Conservation (phyloP, 2,888 invertebrate species). For the Carabus problematicus region DNA sequence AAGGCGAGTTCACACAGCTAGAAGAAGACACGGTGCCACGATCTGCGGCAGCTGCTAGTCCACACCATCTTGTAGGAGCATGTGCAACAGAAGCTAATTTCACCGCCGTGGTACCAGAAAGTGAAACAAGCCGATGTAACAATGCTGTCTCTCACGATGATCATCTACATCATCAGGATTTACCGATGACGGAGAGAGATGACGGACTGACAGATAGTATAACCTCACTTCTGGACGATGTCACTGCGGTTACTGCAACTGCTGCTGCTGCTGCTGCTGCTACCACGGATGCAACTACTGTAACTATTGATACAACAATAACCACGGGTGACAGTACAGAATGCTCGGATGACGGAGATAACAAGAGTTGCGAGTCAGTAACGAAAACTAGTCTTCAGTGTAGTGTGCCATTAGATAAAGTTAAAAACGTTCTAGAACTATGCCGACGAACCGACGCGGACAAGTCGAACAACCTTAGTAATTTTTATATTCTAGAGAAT, state of each 20-base stretch:
- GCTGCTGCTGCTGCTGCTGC: neutral
- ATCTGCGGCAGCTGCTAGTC: slow-evolving; percentile 48
- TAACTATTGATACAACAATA: slow-evolving; percentile 9
- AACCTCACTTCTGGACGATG: slow-evolving; percentile 4
- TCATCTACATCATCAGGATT: slow-evolving; percentile 4
- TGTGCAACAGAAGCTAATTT: slow-evolving; percentile 50
- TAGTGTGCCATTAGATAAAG: slow-evolving; percentile 57
- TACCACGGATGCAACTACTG: neutral
- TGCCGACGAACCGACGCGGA: slow-evolving; percentile 41
- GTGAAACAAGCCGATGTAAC: slow-evolving; percentile 46
- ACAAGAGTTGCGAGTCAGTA: slow-evolving; percentile 14
- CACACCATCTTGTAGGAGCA: slow-evolving; percentile 48
- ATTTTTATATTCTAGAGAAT: slow-evolving; percentile 36
- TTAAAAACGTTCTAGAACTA: slow-evolving; percentile 51
- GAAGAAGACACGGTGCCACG: slow-evolving; percentile 45
- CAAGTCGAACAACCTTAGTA: slow-evolving; percentile 39
- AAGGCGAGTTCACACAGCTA: slow-evolving; percentile 50
- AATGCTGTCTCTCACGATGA: neutral
- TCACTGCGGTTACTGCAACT: neutral
- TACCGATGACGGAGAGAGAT: slow-evolving; percentile 19
- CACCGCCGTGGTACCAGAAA: slow-evolving; percentile 45
- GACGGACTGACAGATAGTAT: slow-evolving; percentile 25
- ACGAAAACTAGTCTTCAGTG: slow-evolving; percentile 53
- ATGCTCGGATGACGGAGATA: slow-evolving; percentile 13
- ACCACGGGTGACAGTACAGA: slow-evolving; percentile 22